Evolutionary conservation across 53 echinoderm and acorn worm genomes (phyloP).

Genomic region (Henricia sp.): DNA sequence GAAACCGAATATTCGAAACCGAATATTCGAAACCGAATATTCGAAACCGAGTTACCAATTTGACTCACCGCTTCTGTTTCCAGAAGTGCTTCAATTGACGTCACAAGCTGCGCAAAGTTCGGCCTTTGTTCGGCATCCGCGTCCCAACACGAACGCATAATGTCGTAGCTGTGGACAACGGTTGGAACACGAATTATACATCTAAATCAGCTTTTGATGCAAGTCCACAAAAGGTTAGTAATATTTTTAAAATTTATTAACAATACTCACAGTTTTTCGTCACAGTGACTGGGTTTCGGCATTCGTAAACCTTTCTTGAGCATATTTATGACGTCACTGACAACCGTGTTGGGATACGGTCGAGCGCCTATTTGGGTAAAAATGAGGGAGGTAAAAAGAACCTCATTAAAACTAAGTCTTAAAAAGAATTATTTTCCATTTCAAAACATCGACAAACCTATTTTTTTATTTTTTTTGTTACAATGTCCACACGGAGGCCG

Average conservation of each 20-base stretch:
- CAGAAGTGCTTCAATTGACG: not conserved
- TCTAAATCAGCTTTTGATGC: too few species aligned
- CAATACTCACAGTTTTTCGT: not conserved
- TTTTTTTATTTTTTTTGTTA: too few species aligned
- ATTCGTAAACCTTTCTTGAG: constrained; percentile 16
- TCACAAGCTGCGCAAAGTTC: not conserved
- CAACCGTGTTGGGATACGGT: constrained; percentile 15
- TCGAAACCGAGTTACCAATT: too few species aligned
- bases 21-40: too few species aligned
- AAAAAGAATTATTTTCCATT: not conserved
- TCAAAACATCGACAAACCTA: too few species aligned
- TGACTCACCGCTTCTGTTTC: constrained; percentile 1
- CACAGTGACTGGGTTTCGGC: constrained; percentile 11
- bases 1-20: too few species aligned
- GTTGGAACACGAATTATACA: too few species aligned
- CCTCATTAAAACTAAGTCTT: not conserved
- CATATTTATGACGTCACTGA: not conserved
- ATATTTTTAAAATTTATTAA: too few species aligned
- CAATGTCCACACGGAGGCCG: too few species aligned
- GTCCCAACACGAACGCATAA: constrained; percentile 84
- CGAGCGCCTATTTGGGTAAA: not conserved
- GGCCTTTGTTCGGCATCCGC: constrained; percentile 6
- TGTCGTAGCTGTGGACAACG: constrained; percentile 65
- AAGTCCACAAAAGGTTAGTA: too few species aligned
- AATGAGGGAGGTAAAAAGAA: not conserved